Percentiles rank a stretch among this genome's conserved stretches.
phyloP scores from a whole-genome alignment of 2,888 invertebrate genomes.

The Muschampia plurimacula region DNA sequence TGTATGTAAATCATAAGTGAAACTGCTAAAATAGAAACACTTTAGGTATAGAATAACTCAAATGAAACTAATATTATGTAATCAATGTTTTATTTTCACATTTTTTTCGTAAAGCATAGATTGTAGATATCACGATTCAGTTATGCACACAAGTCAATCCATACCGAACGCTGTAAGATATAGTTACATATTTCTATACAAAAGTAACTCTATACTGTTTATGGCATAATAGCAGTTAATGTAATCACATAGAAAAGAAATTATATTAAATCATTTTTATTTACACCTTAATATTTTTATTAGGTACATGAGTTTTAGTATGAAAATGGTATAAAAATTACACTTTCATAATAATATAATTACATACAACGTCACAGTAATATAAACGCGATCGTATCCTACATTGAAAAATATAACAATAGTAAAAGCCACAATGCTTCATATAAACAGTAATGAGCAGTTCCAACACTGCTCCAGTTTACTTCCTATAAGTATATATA shows the following conservation, averaged over 20 bases:
- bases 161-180: constrained; percentile 77
- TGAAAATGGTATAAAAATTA: constrained; percentile 86
- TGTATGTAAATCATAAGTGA: no score
- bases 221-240: constrained; percentile 80
- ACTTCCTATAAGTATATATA: constrained; percentile 57
- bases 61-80: constrained; percentile 54
- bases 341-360: constrained; percentile 76
- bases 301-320: constrained; percentile 84
- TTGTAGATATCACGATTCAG: constrained; percentile 85
- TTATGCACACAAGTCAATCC: constrained; percentile 83
- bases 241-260: constrained; percentile 80
- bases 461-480: constrained; percentile 63
- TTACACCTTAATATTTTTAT: constrained; percentile 80
- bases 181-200: constrained; percentile 79
- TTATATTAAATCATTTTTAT: constrained; percentile 79
- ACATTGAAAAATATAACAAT: constrained; percentile 83
- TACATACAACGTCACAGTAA: constrained; percentile 76
- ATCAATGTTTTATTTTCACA: constrained; percentile 71
- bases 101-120: constrained; percentile 83
- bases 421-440: constrained; percentile 79
- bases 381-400: constrained; percentile 81
- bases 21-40: neutral
- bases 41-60: constrained; percentile 33
- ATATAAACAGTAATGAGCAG: constrained; percentile 72
- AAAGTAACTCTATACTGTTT: constrained; percentile 71